Conservation (phyloP, 2,113 vertebrate genomes). For the Cricetomys ansorgei region DNA sequence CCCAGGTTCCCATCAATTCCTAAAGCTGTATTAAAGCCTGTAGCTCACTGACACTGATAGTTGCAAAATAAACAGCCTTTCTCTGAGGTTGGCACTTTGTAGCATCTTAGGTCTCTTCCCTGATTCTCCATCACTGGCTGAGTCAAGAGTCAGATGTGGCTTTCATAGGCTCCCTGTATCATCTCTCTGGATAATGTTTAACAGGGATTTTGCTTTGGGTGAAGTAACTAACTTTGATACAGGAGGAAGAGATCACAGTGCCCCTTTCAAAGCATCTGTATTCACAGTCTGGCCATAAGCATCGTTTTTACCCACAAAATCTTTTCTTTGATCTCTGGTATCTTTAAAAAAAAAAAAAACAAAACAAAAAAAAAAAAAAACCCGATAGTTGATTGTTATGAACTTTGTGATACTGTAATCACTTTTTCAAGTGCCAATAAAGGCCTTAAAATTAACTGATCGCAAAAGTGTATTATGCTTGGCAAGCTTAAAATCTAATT, state of each 20-base stretch:
- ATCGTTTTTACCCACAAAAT: not conserved
- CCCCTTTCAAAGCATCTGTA: not conserved
- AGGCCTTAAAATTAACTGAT: slow-evolving; percentile 12
- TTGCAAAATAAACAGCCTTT: not conserved
- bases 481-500: not conserved
- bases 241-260: not conserved
- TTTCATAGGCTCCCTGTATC: not conserved
- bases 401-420: slow-evolving; percentile 27
- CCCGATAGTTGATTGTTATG: not conserved
- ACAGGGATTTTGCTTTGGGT: not conserved
- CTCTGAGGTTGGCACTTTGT: not conserved
- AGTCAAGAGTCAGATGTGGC: not conserved
- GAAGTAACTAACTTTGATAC: not conserved
- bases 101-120: not conserved
- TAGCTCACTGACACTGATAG: not conserved
- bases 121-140: not conserved
- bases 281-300: not conserved
- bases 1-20: not conserved
- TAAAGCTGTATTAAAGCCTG: not conserved
- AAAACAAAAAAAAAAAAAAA: too few relatives aligned
- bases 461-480: not conserved
- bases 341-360: not conserved
- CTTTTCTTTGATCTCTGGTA: slow-evolving; percentile 4
- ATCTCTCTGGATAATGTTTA: not conserved
- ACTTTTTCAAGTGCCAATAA: slow-evolving; percentile 44